Evolutionary conservation across 30 jellyfish, hydroid and myxozoan genomes (phyloP).

Genomic region (Cassiopea andromeda): DNA sequence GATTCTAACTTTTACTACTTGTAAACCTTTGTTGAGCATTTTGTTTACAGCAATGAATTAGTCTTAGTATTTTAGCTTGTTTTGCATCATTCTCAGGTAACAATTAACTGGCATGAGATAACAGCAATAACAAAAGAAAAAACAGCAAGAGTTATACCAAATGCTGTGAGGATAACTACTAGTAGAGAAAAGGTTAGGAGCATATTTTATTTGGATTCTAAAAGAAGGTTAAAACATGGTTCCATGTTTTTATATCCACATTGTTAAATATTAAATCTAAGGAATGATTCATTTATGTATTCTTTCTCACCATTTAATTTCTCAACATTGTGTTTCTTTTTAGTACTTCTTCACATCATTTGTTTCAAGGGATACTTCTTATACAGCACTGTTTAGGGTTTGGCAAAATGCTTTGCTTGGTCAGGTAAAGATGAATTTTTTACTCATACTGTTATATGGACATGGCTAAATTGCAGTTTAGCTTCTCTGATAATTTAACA

Average conservation of each 20-base stretch:
- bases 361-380: conserved; percentile 89
- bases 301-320: neutral
- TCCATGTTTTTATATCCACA: too few relatives aligned
- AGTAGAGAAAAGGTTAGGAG: conserved; percentile 85
- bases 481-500: too few relatives aligned
- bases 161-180: conserved; percentile 84
- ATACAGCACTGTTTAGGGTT: conserved; percentile 94
- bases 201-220: neutral
- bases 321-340: neutral
- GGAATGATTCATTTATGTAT: neutral
- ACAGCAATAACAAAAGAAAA: conserved; percentile 96
- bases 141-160: conserved; percentile 95
- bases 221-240: too few relatives aligned
- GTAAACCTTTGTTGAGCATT: neutral
- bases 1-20: too few relatives aligned
- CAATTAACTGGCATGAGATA: conserved; percentile 93
- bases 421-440: conserved; percentile 58
- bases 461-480: too few relatives aligned
- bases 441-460: neutral
- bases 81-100: conserved; percentile 63
- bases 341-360: conserved; percentile 93
- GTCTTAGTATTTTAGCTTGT: neutral
- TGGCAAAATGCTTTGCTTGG: conserved; percentile 98
- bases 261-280: neutral
- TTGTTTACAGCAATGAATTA: neutral